Conservation (phyloP, 2,113 vertebrate species). For the Anser cygnoides region DNA sequence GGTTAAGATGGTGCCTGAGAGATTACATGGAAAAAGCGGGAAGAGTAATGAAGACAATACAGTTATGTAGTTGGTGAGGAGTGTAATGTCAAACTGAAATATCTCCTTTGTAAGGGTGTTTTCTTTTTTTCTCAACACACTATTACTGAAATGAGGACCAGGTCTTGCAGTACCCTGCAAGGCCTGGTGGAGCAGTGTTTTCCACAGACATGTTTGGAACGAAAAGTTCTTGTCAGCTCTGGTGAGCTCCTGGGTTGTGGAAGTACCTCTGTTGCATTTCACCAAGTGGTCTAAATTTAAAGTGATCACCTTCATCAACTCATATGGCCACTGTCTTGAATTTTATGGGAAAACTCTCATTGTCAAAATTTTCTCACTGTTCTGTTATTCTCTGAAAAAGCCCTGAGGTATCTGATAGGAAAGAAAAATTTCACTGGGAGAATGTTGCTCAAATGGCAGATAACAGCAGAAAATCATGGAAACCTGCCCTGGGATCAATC, state of each 20-base stretch:
- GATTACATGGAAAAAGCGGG: not conserved
- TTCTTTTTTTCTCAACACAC: not conserved
- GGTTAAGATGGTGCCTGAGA: not conserved
- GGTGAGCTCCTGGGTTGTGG: fast-evolving
- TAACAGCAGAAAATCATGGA: not conserved
- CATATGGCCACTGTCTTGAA: not conserved
- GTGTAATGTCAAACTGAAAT: not conserved
- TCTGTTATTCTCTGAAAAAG: not conserved
- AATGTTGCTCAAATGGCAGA: not conserved
- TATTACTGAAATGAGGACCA: not conserved
- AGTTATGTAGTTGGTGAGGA: not conserved
- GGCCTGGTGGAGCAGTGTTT: not conserved
- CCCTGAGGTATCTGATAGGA: not conserved
- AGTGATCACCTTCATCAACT: not conserved
- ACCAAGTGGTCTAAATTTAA: not conserved
- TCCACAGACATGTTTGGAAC: not conserved
- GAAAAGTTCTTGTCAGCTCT: not conserved
- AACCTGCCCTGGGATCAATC: not conserved
- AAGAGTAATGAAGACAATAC: not conserved
- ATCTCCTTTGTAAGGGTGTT: not conserved
- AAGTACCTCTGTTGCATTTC: not conserved
- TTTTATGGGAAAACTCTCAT: not conserved
- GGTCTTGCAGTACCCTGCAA: not conserved
- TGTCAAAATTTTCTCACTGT: not conserved
- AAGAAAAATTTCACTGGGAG: not conserved